Conservation (phyloP, 2,888 invertebrate species). For the Blera fallax region DNA sequence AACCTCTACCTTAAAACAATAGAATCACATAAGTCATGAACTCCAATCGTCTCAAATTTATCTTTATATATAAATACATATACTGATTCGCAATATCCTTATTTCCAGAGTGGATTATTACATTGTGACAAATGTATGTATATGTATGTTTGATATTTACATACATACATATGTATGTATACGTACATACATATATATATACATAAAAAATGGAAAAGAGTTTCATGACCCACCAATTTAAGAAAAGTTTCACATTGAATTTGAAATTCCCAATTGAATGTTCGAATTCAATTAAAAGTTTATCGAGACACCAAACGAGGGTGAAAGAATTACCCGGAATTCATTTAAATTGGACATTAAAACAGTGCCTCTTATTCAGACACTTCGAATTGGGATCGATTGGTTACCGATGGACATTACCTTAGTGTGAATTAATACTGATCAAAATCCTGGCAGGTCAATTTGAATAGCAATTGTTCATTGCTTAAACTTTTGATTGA, state of each 20-base stretch:
- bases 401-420: conserved; percentile 6
- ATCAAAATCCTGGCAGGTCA: conserved; percentile 15
- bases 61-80: too few relatives aligned
- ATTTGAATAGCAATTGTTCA: conserved; percentile 18
- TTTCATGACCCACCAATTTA: neutral
- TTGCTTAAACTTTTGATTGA: conserved; percentile 14
- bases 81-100: too few relatives aligned
- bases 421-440: conserved; percentile 19
- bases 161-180: neutral
- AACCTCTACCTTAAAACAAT: too few relatives aligned
- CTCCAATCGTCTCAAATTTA: too few relatives aligned
- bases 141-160: neutral
- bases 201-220: neutral
- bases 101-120: neutral
- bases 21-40: too few relatives aligned
- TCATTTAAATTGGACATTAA: conserved; percentile 19
- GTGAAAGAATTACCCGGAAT: neutral
- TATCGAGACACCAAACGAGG: neutral
- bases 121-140: neutral
- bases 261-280: neutral
- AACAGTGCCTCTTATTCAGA: neutral
- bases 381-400: conserved; percentile 11
- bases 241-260: conserved; percentile 10
- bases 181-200: neutral
- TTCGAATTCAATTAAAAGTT: conserved; percentile 50